phyloP scores from a whole-genome alignment of 2,113 vertebrate genomes.

The Pterophyllum scalare region DNA sequence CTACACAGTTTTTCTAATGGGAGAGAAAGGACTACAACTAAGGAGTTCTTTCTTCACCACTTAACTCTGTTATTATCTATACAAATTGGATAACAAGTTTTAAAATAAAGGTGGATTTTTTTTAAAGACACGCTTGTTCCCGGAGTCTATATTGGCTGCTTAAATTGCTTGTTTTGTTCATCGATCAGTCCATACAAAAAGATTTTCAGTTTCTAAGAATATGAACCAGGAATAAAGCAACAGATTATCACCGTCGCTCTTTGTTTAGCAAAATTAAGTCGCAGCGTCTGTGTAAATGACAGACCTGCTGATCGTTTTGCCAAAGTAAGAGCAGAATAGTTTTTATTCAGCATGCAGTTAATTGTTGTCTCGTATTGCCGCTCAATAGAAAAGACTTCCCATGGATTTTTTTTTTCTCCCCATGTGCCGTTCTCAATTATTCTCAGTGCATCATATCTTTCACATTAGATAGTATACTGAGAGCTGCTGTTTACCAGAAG shows the following conservation, averaged over 20 bases:
- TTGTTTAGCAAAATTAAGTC: not conserved
- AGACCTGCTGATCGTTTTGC: not conserved
- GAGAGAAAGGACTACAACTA: not conserved
- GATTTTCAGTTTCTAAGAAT: not conserved
- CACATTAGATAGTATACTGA: conserved; percentile 7
- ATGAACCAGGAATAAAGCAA: not conserved
- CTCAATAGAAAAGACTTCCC: not conserved
- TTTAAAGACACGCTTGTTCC: not conserved
- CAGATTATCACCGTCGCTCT: not conserved
- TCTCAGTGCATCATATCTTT: conserved; percentile 32
- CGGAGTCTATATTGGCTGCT: not conserved
- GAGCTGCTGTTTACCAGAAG: conserved; percentile 5
- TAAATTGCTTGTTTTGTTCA: not conserved
- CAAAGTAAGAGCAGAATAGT: not conserved
- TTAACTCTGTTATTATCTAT: not conserved
- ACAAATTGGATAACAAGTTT: not conserved
- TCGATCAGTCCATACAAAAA: not conserved
- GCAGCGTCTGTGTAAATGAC: not conserved
- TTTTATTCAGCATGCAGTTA: not conserved
- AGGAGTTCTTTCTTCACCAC: not conserved
- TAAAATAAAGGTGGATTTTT: not conserved
- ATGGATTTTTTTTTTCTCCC: not conserved
- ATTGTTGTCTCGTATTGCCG: not conserved
- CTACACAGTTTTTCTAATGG: not conserved
- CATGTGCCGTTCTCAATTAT: not conserved